These are phyloP conservation scores for Scaeva pyrastri DNA, from an alignment of 2,888 invertebrate genomes.

Conservation along the genomic window DNA sequence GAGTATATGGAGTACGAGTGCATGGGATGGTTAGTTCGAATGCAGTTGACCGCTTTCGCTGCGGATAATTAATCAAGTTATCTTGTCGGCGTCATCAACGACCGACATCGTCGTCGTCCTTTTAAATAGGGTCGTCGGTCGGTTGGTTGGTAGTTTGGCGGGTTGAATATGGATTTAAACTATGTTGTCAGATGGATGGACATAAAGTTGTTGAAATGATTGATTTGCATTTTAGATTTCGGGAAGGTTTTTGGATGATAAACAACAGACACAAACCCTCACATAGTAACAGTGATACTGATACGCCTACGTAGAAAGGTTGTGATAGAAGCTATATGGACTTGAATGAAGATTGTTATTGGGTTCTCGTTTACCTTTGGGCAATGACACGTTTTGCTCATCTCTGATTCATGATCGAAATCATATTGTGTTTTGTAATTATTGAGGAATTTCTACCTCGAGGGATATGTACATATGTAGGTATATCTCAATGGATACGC, in stretches of 20 bases:
- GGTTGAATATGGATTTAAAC: neutral
- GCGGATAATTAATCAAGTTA: constrained; percentile 73
- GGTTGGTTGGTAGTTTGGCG: too few species aligned
- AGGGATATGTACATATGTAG: neutral
- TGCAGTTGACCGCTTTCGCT: constrained; percentile 69
- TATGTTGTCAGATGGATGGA: constrained; percentile 15
- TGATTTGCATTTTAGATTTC: constrained; percentile 71
- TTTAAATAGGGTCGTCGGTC: constrained; percentile 10
- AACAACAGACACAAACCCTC: too few species aligned
- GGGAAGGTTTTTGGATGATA: neutral
- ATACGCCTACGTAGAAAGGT: too few species aligned
- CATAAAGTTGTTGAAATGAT: constrained; percentile 54
- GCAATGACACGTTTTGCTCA: constrained; percentile 45
- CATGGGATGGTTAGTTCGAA: constrained; percentile 17
- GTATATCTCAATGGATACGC: neutral
- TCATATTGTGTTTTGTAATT: constrained; percentile 54
- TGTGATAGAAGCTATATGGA: neutral
- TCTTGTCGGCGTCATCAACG: constrained; percentile 32
- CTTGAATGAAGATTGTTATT: constrained; percentile 2
- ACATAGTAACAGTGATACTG: too few species aligned
- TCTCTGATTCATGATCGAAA: constrained; percentile 27
- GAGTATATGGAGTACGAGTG: too few species aligned
- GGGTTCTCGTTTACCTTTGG: constrained; percentile 9
- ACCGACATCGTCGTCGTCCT: neutral
- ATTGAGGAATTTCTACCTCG: constrained; percentile 27